A percentile compares a stretch with the other conserved stretches of the same genome.
phyloP scores from a whole-genome alignment of 2,888 invertebrate species.

The Ormyrus labotus region DNA sequence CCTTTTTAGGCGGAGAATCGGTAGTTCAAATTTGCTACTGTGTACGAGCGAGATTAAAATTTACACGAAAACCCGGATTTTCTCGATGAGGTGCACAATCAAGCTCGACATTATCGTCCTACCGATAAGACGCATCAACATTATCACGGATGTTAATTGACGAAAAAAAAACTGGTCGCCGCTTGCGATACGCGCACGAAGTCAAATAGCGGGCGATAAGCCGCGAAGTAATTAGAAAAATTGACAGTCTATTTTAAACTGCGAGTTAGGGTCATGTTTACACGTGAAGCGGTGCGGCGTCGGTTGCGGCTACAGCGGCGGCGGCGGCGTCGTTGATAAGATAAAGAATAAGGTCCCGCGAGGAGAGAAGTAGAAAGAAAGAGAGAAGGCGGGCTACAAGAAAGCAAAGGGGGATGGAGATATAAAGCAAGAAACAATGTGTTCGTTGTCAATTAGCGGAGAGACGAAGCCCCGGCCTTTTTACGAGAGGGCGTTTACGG shows the following conservation, averaged over 20 bases:
- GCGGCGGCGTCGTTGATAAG: conserved; percentile 38
- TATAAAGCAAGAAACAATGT: conserved; percentile 67
- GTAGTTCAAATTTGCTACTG: no score
- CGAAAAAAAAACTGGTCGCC: not conserved
- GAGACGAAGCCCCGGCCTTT: conserved; percentile 58
- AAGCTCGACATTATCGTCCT: conserved; percentile 8
- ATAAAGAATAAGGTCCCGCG: conserved; percentile 50
- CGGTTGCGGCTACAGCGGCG: not conserved
- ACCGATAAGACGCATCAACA: conserved; percentile 23
- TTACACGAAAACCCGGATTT: not conserved
- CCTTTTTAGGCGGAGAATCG: no score
- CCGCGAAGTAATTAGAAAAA: conserved; percentile 44
- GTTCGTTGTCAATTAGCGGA: conserved; percentile 70
- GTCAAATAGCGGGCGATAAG: conserved; percentile 40
- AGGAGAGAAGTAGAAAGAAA: not conserved
- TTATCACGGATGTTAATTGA: conserved; percentile 18
- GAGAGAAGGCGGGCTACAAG: conserved; percentile 25
- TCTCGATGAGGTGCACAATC: conserved; percentile 2
- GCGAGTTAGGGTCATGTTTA: conserved; percentile 44
- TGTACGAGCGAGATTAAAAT: not conserved
- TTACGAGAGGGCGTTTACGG: conserved; percentile 67
- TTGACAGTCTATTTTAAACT: conserved; percentile 42
- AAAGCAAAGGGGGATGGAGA: conserved; percentile 38
- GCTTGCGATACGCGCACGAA: conserved; percentile 22
- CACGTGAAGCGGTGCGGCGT: conserved; percentile 14